Evolutionary conservation across 1,140 invertebrate species (phyloP).

Genomic region (Panagrolaimus sp.): DNA sequence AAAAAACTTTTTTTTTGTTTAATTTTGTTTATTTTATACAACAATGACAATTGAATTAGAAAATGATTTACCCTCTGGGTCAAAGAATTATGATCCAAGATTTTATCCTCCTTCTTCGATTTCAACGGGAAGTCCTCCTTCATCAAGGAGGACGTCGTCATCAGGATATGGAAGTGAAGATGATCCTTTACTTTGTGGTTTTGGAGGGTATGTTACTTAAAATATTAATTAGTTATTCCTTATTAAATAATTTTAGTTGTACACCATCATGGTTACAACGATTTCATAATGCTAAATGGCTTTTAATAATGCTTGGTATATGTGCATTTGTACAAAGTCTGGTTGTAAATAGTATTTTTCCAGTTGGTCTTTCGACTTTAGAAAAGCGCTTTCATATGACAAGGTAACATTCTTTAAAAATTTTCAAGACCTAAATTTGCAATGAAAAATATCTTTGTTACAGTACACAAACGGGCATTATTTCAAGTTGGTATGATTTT

Average conservation of each 20-base stretch:
- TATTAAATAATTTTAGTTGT: slow-evolving; percentile 35
- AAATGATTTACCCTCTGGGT: no score
- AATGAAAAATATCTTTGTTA: slow-evolving; percentile 23
- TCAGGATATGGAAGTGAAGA: slow-evolving; percentile 34
- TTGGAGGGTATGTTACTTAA: slow-evolving; percentile 36
- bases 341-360: slow-evolving; percentile 58
- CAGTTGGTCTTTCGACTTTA: slow-evolving; percentile 57
- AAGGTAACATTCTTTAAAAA: slow-evolving; percentile 37
- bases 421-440: not conserved
- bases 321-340: slow-evolving; percentile 55
- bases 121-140: slow-evolving; percentile 12
- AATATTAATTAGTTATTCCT: not conserved
- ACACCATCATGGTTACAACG: slow-evolving; percentile 56
- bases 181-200: slow-evolving; percentile 44
- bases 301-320: slow-evolving; percentile 52
- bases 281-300: slow-evolving; percentile 58
- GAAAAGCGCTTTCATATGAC: slow-evolving; percentile 59
- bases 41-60: no score
- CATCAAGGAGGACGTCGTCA: slow-evolving; percentile 12
- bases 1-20: no score
- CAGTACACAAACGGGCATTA: slow-evolving; percentile 59
- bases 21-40: no score
- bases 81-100: not conserved
- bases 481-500: slow-evolving; percentile 59
- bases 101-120: slow-evolving; percentile 8